These are phyloP conservation scores for Erythrolamprus reginae DNA, from an alignment of 2,113 vertebrate genomes.

Conservation along the genomic window DNA sequence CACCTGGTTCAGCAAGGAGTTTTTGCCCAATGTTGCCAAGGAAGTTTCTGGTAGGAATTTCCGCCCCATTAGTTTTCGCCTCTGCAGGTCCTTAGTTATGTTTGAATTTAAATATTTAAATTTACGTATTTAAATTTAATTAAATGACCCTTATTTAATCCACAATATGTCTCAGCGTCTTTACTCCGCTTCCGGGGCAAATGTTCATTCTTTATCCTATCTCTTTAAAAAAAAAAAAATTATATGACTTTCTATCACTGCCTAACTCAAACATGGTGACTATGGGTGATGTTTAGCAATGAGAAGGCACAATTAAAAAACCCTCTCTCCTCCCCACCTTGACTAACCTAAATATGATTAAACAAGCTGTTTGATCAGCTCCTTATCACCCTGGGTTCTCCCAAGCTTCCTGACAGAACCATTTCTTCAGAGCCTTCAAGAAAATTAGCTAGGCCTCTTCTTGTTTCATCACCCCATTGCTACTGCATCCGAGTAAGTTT, in stretches of 20 bases:
- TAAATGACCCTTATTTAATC: too few species aligned
- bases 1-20: too few species aligned
- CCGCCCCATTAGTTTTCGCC: too few species aligned
- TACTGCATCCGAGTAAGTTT: not conserved
- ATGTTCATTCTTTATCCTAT: not conserved
- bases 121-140: too few species aligned
- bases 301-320: not conserved
- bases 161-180: too few species aligned
- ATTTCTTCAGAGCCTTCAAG: not conserved
- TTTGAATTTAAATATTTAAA: too few species aligned
- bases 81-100: too few species aligned
- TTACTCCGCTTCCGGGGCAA: too few species aligned
- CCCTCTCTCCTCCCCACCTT: not conserved
- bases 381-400: not conserved
- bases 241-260: not conserved
- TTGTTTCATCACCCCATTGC: not conserved
- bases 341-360: not conserved
- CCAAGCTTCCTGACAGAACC: not conserved
- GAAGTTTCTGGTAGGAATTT: too few species aligned
- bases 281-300: not conserved
- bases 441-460: not conserved
- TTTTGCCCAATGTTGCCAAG: too few species aligned
- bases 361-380: not conserved
- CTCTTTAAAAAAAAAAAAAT: too few species aligned
- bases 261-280: not conserved